phyloP scores from a whole-genome alignment of 2,888 invertebrate genomes.

The Siphonodentalium dalli region DNA sequence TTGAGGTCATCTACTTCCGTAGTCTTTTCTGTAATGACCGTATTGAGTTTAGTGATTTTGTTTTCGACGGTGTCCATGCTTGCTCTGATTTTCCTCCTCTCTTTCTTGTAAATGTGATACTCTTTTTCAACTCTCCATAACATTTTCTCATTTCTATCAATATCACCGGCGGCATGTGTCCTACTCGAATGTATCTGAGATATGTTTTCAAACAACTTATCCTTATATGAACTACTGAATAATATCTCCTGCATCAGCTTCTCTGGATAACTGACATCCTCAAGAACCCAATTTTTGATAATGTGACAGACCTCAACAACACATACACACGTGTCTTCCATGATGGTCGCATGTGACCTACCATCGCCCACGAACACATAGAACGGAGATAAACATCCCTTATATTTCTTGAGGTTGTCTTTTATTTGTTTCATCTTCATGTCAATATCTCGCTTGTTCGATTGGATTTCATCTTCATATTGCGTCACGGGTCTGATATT shows the following conservation, averaged over 20 bases:
- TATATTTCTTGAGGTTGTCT: constrained; percentile 40
- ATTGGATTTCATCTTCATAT: constrained; percentile 37
- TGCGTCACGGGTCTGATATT: constrained; percentile 38
- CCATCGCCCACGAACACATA: constrained; percentile 39
- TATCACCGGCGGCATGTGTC: constrained; percentile 22
- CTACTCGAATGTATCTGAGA: constrained; percentile 31
- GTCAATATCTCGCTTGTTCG: constrained; percentile 37
- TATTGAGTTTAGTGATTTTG: constrained; percentile 35
- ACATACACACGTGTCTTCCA: constrained; percentile 44
- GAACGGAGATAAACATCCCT: constrained; percentile 39
- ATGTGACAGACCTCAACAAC: constrained; percentile 41
- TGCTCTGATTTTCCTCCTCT: constrained; percentile 37
- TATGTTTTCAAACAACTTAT: constrained; percentile 39
- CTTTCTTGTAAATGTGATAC: constrained; percentile 32
- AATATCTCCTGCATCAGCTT: constrained; percentile 43
- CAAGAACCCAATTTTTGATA: constrained; percentile 42
- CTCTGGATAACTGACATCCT: constrained; percentile 44
- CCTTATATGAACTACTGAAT: constrained; percentile 40
- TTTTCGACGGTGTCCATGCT: constrained; percentile 39
- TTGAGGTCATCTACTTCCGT: constrained; percentile 36
- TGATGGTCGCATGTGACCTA: constrained; percentile 31
- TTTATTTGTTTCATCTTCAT: constrained; percentile 35
- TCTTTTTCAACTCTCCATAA: constrained; percentile 30
- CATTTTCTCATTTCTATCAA: constrained; percentile 35
- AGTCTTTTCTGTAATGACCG: constrained; percentile 34